Evolutionary conservation across 2,888 invertebrate genomes (phyloP).

Genomic region (Nymphalis polychloros): DNA sequence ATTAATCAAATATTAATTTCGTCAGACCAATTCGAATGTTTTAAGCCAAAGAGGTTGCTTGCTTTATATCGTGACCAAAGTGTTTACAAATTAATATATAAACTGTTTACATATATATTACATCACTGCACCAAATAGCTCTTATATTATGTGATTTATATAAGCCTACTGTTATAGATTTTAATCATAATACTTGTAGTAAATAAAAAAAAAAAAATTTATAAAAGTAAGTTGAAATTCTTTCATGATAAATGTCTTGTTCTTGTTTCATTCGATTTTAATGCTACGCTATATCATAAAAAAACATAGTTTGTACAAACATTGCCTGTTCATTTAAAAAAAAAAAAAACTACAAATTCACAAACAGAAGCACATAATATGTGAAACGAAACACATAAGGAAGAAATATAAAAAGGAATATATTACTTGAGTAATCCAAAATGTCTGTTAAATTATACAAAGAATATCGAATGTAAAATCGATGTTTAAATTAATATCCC

Average conservation of each 20-base stretch:
- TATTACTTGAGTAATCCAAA: background rate
- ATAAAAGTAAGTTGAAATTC: no score
- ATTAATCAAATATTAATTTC: background rate
- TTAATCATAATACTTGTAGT: no score
- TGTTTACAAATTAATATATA: conserved; percentile 16
- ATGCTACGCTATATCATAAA: no score
- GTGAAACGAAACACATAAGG: background rate
- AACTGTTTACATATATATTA: conserved; percentile 22
- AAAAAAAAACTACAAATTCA: no score
- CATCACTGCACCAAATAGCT: conserved; percentile 19
- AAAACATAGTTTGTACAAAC: no score
- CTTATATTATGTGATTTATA: no score
- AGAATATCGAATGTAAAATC: background rate
- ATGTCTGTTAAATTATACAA: background rate
- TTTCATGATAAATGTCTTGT: no score
- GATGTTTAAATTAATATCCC: conserved; percentile 1
- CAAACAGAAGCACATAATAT: no score
- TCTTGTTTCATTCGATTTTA: no score
- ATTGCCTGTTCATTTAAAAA: no score
- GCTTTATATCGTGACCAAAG: background rate
- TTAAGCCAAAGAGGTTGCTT: background rate
- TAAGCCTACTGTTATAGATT: no score
- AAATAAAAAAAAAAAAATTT: no score
- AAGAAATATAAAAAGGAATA: background rate
- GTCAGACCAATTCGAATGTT: background rate